These are phyloP conservation scores for Buathra laborator DNA, from an alignment of 2,888 invertebrate genomes.

Conservation along the genomic window DNA sequence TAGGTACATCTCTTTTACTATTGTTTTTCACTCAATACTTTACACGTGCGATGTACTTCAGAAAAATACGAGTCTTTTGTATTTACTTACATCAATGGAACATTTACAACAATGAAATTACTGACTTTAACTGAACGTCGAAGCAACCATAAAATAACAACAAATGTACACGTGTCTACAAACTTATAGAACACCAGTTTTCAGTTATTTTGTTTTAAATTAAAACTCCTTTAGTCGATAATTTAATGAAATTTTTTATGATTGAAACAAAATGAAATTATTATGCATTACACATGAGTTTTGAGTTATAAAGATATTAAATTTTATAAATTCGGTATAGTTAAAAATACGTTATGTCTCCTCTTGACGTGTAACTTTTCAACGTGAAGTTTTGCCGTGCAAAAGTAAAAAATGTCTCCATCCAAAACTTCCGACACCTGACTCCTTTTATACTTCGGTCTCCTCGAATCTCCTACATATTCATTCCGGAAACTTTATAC, in stretches of 20 bases:
- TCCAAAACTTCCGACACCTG: not conserved
- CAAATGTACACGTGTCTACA: no score
- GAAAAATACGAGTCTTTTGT: not conserved
- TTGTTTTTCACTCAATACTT: not conserved
- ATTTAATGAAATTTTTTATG: no score
- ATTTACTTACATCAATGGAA: not conserved
- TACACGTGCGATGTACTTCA: not conserved
- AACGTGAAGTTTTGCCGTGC: not conserved
- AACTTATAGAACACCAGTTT: no score
- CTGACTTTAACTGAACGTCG: no score
- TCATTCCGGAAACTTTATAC: constrained; percentile 14
- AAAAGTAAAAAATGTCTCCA: constrained; percentile 1
- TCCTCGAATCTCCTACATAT: not conserved
- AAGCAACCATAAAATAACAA: no score
- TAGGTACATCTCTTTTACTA: not conserved
- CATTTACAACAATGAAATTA: not conserved
- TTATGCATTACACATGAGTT: no score
- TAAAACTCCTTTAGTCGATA: no score
- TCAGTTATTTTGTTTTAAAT: no score
- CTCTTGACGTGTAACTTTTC: not conserved
- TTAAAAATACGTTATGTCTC: not conserved
- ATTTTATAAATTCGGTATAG: not conserved
- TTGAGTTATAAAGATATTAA: not conserved
- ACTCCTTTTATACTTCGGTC: not conserved
- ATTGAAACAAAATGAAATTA: no score